Conservation (phyloP, 2,888 invertebrate species). For the Ashinkailepas kermadecensis region DNA sequence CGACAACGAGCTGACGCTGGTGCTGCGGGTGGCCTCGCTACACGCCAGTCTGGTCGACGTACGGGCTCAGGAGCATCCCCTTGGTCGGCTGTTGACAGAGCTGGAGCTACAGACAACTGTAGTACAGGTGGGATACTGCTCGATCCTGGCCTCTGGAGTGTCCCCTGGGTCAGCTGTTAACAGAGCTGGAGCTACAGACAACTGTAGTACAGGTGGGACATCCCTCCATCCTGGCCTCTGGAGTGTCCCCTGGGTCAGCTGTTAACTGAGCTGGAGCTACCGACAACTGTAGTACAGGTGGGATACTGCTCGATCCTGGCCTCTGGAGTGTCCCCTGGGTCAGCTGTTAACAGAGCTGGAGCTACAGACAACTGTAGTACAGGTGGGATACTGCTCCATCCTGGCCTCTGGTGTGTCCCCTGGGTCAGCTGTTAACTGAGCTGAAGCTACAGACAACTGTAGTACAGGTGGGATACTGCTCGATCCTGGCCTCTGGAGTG, state of each 20-base stretch:
- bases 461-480: background rate
- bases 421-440: background rate
- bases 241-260: no score
- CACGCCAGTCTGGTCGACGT: background rate
- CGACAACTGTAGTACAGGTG: background rate
- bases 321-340: no score
- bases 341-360: no score
- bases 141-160: no score
- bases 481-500: no score
- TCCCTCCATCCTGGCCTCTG: no score
- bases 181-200: no score
- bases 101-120: conserved; percentile 19
- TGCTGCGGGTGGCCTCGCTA: background rate
- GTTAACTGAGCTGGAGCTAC: background rate
- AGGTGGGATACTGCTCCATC: no score
- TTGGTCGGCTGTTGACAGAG: background rate
- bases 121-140: background rate
- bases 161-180: no score
- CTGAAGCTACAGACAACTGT: conserved; percentile 15
- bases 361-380: no score
- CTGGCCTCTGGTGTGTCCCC: background rate
- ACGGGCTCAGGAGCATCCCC: background rate
- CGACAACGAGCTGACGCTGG: conserved; percentile 19
- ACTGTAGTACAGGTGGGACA: no score
- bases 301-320: background rate